Evolutionary conservation across 2,888 invertebrate genomes (phyloP), one percentile per base, ranked within the genome.

Genomic region (Phortica okadai): DNA sequence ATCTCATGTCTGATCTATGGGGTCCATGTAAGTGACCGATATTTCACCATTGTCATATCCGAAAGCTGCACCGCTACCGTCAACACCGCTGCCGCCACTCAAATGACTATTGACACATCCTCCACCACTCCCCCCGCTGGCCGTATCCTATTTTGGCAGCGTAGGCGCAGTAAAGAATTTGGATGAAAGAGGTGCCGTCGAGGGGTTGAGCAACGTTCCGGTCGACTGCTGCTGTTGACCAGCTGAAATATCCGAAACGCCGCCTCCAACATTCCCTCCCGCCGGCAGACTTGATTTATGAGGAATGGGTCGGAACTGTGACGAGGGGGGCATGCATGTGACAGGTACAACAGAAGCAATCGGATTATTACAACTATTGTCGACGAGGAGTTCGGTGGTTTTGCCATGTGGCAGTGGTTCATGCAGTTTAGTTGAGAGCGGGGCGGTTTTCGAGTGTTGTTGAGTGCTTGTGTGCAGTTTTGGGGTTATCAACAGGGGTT

Each of bases 221-320:
- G 66, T 56, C 41, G 11, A 6, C 42, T 67, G 33, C 25, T 64
- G 54, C 21, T 50, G 77, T 66, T 67, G 58, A 74, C 62, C 64
- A 45, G 33, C 42, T 11, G 42, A 8, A 8, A 56, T 33, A 25
- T 33, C 41, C 25, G 21, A 25, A 25, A 25, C 21, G 41, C 59
- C 11, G 25, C 33, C 69, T 5, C 62, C 75, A 33, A 74, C 73
- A 42, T 2, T 74, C 25, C 78, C 80, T 64, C 77, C 83, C 85
- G 84, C 81, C 80, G 90, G 86, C 84, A 90, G 91, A 81, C 90
- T 90, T 78, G 85, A 83, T 85, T 91, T 91, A 82, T 91, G 91
- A 80, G 91, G 91, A 80, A 92, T 92, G 85, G 92, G 92, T 80
- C 92, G 92, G 89, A 92, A 92, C 85, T 92, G 92, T 87, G 91